phyloP scores from a whole-genome alignment of 2,888 invertebrate genomes.

The Sturmia bella region DNA sequence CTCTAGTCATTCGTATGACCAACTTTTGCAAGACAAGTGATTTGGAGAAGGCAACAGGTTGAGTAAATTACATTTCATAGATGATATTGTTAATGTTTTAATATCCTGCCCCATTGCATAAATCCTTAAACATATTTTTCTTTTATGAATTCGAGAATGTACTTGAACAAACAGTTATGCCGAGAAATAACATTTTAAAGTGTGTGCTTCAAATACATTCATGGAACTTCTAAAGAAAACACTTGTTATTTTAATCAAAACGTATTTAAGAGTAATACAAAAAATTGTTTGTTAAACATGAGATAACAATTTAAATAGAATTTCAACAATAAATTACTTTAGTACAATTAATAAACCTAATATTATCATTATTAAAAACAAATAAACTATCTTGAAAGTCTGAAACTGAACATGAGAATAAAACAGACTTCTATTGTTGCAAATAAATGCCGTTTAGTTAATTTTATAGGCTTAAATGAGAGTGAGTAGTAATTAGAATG shows the following conservation, averaged over 20 bases:
- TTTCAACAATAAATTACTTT: neutral
- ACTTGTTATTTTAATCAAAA: conserved; percentile 24
- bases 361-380: neutral
- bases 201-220: neutral
- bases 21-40: conserved; percentile 27
- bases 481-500: neutral
- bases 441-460: conserved; percentile 2
- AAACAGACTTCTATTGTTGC: neutral
- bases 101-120: conserved; percentile 23
- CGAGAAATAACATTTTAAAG: conserved; percentile 22
- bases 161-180: neutral
- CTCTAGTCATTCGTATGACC: neutral
- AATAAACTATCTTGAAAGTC: neutral
- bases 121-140: conserved; percentile 9
- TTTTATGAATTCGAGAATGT: conserved; percentile 19
- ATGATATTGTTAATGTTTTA: conserved; percentile 24
- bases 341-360: neutral
- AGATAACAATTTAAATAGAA: conserved; percentile 1
- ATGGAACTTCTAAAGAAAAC: neutral
- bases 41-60: conserved; percentile 32
- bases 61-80: conserved; percentile 38
- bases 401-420: conserved; percentile 16
- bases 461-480: neutral
- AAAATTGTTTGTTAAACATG: neutral
- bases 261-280: neutral